Conservation (phyloP, 1,140 invertebrate species). For the Drosophila arawakana region DNA sequence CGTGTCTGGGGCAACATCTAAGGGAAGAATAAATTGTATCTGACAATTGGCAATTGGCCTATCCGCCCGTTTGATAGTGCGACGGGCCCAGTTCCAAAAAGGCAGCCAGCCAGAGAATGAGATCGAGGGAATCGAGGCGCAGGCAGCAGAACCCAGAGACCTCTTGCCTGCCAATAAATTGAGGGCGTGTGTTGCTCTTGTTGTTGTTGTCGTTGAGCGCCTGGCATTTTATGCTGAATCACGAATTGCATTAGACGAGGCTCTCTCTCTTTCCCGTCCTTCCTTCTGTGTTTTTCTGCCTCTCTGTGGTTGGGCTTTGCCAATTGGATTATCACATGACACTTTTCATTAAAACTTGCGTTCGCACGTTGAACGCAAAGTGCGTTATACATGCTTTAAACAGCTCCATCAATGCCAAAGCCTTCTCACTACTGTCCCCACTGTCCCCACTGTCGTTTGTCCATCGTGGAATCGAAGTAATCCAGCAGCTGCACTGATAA, state of each 20-base stretch:
- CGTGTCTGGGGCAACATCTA: slow-evolving; percentile 47
- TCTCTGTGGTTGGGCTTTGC: slow-evolving; percentile 39
- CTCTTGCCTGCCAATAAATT: slow-evolving; percentile 65
- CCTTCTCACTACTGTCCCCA: background rate
- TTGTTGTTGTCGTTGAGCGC: slow-evolving; percentile 25
- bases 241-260: slow-evolving; percentile 79
- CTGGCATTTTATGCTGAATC: slow-evolving; percentile 78
- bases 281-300: no score
- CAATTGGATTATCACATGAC: slow-evolving; percentile 79
- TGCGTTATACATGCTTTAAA: slow-evolving; percentile 62
- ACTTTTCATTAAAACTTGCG: slow-evolving; percentile 74
- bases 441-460: background rate
- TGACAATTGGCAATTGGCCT: slow-evolving; percentile 83
- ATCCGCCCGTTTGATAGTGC: slow-evolving; percentile 79
- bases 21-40: slow-evolving; percentile 82
- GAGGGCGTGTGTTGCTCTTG: slow-evolving; percentile 38
- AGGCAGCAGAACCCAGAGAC: background rate
- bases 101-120: slow-evolving; percentile 40
- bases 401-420: slow-evolving; percentile 72
- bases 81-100: slow-evolving; percentile 44
- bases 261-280: slow-evolving; percentile 10
- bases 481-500: slow-evolving; percentile 72
- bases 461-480: slow-evolving; percentile 51
- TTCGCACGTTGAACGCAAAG: slow-evolving; percentile 37
- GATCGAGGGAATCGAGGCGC: background rate